Evolutionary conservation across 2,888 invertebrate genomes (phyloP).

Genomic region (Brenthis daphne): DNA sequence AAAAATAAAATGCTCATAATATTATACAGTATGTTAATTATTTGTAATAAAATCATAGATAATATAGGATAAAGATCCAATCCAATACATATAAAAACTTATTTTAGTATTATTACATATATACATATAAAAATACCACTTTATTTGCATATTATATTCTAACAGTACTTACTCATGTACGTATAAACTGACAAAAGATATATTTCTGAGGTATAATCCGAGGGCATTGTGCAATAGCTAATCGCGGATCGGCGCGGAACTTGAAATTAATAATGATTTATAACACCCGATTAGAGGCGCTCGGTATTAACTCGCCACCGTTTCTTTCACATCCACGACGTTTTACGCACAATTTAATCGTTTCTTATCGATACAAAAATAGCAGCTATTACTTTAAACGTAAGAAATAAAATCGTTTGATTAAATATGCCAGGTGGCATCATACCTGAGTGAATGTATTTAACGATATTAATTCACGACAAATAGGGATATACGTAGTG

Average conservation of each 20-base stretch:
- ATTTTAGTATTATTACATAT: not conserved
- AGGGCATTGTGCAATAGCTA: slow-evolving; percentile 78
- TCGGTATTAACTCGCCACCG: slow-evolving; percentile 62
- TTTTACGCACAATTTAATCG: slow-evolving; percentile 31
- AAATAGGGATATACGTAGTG: slow-evolving; percentile 36
- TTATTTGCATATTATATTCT: slow-evolving; percentile 39
- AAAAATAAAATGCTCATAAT: slow-evolving; percentile 3
- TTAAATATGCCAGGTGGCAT: slow-evolving; percentile 28
- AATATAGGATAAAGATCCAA: not conserved
- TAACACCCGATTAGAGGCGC: slow-evolving; percentile 75
- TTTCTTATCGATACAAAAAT: slow-evolving; percentile 17
- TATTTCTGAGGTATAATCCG: slow-evolving; percentile 77
- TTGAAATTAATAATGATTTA: slow-evolving; percentile 81
- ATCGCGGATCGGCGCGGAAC: slow-evolving; percentile 74
- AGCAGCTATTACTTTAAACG: slow-evolving; percentile 22
- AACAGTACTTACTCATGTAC: slow-evolving; percentile 61
- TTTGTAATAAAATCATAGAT: not conserved
- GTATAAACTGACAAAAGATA: slow-evolving; percentile 80
- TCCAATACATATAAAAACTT: not conserved
- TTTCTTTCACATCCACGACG: slow-evolving; percentile 49
- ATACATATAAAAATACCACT: no score
- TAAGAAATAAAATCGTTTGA: slow-evolving; percentile 30
- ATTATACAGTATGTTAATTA: slow-evolving; percentile 12
- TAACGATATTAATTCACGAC: slow-evolving; percentile 37
- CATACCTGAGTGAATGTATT: slow-evolving; percentile 28